A percentile compares a stretch with the other conserved stretches of the same genome.
Evolutionary conservation across 2,797 vertebrate species (phyloP).

Genomic region (Coregonus sp.): DNA sequence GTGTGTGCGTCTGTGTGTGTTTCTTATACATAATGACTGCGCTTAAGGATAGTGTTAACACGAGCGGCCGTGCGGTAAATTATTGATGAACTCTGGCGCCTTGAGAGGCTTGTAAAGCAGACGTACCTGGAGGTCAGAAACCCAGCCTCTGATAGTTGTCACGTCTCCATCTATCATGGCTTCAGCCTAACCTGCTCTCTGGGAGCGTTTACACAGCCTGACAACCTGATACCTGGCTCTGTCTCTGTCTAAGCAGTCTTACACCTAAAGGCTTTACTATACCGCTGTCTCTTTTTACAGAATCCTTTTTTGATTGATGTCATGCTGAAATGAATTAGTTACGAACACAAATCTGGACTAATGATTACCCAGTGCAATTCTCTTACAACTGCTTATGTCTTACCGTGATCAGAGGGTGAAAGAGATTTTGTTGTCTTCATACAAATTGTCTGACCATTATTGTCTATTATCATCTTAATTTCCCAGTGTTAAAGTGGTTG

Average conservation of each 20-base stretch:
- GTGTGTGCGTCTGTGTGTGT: neutral
- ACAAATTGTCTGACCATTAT: slow-evolving; percentile 6
- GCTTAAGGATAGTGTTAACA: slow-evolving; percentile 57
- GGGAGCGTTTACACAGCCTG: slow-evolving; percentile 40
- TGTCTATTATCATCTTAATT: slow-evolving; percentile 52
- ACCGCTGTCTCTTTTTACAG: neutral
- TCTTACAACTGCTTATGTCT: neutral
- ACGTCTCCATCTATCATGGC: slow-evolving; percentile 37
- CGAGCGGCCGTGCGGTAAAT: slow-evolving; percentile 54
- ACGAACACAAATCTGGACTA: neutral
- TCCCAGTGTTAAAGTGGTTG: slow-evolving; percentile 33
- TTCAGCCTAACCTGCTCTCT: slow-evolving; percentile 21
- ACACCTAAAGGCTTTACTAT: neutral
- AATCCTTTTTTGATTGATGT: neutral
- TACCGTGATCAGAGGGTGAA: neutral
- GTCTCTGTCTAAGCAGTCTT: neutral
- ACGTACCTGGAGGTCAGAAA: slow-evolving; percentile 58
- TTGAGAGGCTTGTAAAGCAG: slow-evolving; percentile 54
- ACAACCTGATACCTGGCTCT: slow-evolving; percentile 27
- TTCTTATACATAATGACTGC: slow-evolving; percentile 46
- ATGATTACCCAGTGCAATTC: neutral
- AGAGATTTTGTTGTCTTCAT: neutral
- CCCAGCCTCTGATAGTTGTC: slow-evolving; percentile 49
- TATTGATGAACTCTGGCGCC: slow-evolving; percentile 62
- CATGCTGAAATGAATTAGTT: neutral